These are phyloP conservation scores for Brevimyrus niger DNA, from an alignment of 2,113 vertebrate species.

Conservation along the genomic window DNA sequence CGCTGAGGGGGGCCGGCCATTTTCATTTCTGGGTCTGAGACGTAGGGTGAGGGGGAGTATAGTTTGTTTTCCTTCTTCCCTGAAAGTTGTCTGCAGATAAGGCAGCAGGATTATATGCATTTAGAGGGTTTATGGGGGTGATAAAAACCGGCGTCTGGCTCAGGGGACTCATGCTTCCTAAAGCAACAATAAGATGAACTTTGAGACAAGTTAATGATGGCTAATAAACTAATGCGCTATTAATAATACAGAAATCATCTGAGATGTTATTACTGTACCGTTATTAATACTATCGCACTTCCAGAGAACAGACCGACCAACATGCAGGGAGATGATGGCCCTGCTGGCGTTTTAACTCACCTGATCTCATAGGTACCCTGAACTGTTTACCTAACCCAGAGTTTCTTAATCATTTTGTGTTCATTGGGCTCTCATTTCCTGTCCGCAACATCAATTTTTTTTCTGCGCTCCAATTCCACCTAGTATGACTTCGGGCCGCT, in stretches of 20 bases:
- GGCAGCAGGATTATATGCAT: slow-evolving; percentile 4
- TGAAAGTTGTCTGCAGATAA: slow-evolving; percentile 10
- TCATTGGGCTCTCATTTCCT: too few relatives aligned
- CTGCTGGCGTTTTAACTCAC: background rate
- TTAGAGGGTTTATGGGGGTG: slow-evolving; percentile 25
- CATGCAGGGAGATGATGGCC: background rate
- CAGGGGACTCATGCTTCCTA: slow-evolving; percentile 38
- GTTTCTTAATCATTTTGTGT: background rate
- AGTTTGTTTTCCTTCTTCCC: slow-evolving; percentile 24
- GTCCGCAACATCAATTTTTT: too few relatives aligned
- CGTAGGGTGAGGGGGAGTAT: too few relatives aligned
- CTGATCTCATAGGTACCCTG: background rate
- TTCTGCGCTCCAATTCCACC: too few relatives aligned
- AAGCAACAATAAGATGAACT: slow-evolving; percentile 24
- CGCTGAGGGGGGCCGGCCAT: slow-evolving; percentile 5
- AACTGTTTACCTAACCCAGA: background rate
- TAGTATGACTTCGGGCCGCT: too few relatives aligned
- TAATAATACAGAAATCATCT: background rate
- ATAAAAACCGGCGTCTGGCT: slow-evolving; percentile 45
- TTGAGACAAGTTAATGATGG: background rate
- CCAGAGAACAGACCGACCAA: background rate
- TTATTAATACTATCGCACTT: background rate
- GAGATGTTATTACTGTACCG: background rate
- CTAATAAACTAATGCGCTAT: background rate
- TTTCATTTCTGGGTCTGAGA: slow-evolving; percentile 24